phyloP scores from a whole-genome alignment of 1,140 invertebrate genomes.

The Thaumatotibia leucotreta region DNA sequence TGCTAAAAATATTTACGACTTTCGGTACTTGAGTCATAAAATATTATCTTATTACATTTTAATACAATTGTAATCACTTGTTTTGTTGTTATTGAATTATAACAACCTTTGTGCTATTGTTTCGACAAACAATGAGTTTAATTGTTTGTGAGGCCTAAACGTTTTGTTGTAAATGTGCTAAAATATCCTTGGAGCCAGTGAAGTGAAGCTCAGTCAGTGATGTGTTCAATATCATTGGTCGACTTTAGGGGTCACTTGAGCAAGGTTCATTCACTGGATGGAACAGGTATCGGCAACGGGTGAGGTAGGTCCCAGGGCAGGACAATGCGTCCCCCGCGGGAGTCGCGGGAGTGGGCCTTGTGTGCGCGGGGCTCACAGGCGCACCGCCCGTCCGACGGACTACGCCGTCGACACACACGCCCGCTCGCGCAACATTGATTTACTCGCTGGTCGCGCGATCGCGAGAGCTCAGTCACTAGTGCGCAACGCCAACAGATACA shows the following conservation, averaged over 20 bases:
- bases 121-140: slow-evolving; percentile 5
- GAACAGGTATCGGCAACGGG: slow-evolving; percentile 13
- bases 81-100: slow-evolving; percentile 2
- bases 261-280: slow-evolving; percentile 25
- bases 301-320: slow-evolving; percentile 23
- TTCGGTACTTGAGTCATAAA: neutral
- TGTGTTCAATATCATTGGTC: slow-evolving; percentile 9
- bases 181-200: neutral
- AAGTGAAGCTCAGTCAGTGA: neutral
- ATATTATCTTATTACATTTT: neutral
- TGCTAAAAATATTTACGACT: neutral
- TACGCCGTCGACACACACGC: neutral
- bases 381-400: slow-evolving; percentile 23
- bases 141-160: neutral
- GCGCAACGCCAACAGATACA: slow-evolving; percentile 64
- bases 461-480: slow-evolving; percentile 61
- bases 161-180: neutral
- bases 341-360: slow-evolving; percentile 23
- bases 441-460: slow-evolving; percentile 30
- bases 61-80: neutral
- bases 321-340: slow-evolving; percentile 38
- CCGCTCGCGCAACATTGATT: slow-evolving; percentile 16
- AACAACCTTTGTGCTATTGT: neutral
- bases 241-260: slow-evolving; percentile 15
- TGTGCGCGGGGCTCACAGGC: slow-evolving; percentile 33